Evolutionary conservation across 2,797 vertebrate genomes (phyloP), one percentile per base, ranked within the genome.

Genomic region (Liparis tanakae): DNA sequence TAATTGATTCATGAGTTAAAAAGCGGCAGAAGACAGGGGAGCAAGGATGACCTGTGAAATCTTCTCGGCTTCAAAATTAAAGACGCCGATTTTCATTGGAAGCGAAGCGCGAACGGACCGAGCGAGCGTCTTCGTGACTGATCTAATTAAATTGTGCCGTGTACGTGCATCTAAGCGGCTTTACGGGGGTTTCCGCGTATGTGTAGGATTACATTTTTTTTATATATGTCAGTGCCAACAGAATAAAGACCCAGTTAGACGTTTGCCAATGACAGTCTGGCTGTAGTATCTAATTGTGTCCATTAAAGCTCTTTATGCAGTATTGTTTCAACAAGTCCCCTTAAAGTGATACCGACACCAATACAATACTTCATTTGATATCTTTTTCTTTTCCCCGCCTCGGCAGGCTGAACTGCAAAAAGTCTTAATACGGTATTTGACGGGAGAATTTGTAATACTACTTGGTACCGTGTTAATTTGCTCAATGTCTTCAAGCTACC

Each of bases 1-100:
- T 63, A 69, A 83, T 83, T 70, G 61, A 62, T 80, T 84, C 72
- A 81, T 46, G 55, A 12, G 53, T 70, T 76, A 72, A 81, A 30
- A 84, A 80, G 56, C 34, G 55, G 44, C 22, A 67, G 62, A 76
- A 65, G 63, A 65, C 44, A 67, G 68, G 70, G 63, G 63, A 58
- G 51, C 61, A 30, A 58, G 72, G 8, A 4, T 13, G 14, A 79
- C 74, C 43, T 44, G 79, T 33, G 44, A 48, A 70, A 69, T 79
- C 57, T 41, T 13, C 72, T 80, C 57, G 34, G 57, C 61, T 50
- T 60, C 25, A 15, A 72, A 73, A 33, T 80, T 72, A 34, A 71
- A 77, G 68, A 67, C 69, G 30, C 17, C 56, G 72, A 73, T 77
- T 77, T 65, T 67, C 63, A 70, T 13, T 33, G 51, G 74, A 84